A percentile compares a stretch with the other conserved stretches of the same genome.
Conservation (phyloP, 2,113 vertebrate genomes). For the Cathartes aura region DNA sequence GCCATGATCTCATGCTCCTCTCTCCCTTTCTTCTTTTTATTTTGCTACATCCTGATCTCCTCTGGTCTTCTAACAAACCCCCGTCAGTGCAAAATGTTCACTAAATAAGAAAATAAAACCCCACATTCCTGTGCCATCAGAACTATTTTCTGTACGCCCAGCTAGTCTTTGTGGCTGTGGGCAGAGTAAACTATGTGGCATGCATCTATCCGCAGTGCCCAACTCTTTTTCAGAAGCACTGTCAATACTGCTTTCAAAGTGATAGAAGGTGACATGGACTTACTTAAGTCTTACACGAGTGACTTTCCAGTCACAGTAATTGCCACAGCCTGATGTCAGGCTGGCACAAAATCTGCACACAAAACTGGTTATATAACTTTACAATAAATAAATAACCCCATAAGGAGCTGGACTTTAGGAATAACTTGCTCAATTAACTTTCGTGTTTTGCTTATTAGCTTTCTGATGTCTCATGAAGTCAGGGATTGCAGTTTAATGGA, state of each 20-base stretch:
- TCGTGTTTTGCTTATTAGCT: background rate
- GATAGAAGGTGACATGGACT: background rate
- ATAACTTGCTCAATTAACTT: background rate
- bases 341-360: background rate
- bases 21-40: background rate
- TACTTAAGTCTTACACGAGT: background rate
- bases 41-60: background rate
- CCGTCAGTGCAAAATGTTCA: background rate
- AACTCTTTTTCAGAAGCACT: background rate
- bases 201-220: fast-evolving
- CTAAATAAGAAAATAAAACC: background rate
- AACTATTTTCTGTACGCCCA: background rate
- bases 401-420: background rate
- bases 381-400: background rate
- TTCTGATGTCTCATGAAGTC: background rate
- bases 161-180: background rate
- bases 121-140: background rate
- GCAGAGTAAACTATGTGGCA: background rate
- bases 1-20: background rate
- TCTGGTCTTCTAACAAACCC: background rate
- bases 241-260: background rate
- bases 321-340: background rate
- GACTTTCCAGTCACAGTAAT: background rate
- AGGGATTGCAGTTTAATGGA: background rate
- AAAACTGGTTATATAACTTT: background rate